Evolutionary conservation across 2,113 vertebrate species (phyloP), one percentile per base, ranked within the genome.

Genomic region (Colinus virginianus): DNA sequence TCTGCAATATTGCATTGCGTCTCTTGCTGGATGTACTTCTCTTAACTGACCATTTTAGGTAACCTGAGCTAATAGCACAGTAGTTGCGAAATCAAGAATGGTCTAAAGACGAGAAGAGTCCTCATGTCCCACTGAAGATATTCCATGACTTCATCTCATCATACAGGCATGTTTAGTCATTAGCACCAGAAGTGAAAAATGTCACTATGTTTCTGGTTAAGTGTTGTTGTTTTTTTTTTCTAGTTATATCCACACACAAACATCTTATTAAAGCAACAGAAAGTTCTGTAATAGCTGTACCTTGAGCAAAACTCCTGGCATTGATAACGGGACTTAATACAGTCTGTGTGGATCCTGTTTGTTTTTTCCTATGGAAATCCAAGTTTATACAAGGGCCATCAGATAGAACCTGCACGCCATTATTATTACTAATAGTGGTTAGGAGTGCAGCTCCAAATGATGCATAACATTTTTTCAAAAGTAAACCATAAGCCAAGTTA

Each of bases 401-500:
- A 48, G 75, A 93, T 92, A 93, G 89, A 95, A 96, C 83, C 89
- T 95, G 87, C 74, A 69, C 42, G 21, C 67, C 74, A 90, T 91
- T 96, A 87, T 95, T 96, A 95, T 88, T 96, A 55, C 83, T 96
- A 96, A 97, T 96, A 93, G 94, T 55, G 72, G 74, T 83, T 83
- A 42, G 53, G 74, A 95, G 84, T 75, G 77, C 87, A 90, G 83
- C 69, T 94, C 89, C 92, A 96, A 97, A 95, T 91, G 95, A 94
- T 96, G 90, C 86, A 87, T 86, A 95, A 95, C 94, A 81, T 96
- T 94, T 97, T 93, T 88, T 70, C 42, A 4, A 46, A 95, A 96
- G 84, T 94, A 96, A 96, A 93, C 90, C 84, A 72, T 96, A 92
- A 97, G 88, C 94, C 95, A 96, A 96, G 95, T 96, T 96, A 97